Evolutionary conservation across 2,113 vertebrate species (phyloP).

Genomic region (Arenaria interpres): DNA sequence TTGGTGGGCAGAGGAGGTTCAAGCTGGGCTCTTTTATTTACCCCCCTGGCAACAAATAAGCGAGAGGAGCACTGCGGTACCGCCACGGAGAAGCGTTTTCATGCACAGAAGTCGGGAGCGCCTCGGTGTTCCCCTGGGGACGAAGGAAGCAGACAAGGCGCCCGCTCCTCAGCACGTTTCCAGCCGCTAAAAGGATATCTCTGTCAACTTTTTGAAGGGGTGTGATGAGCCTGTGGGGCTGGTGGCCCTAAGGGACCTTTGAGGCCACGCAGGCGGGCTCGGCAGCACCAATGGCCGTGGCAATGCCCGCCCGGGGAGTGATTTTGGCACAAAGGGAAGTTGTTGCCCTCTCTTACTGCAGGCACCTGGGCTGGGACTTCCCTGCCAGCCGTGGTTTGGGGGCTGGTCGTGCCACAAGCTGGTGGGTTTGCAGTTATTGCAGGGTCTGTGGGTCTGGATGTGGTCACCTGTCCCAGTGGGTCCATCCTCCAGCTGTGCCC

Average conservation of each 20-base stretch:
- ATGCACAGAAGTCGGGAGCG: not conserved
- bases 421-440: not conserved
- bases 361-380: not conserved
- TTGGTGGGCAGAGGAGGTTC: not conserved
- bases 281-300: fast-evolving
- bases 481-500: not conserved
- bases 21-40: not conserved
- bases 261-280: fast-evolving
- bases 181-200: not conserved
- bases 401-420: fast-evolving
- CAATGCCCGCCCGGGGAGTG: fast-evolving
- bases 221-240: not conserved
- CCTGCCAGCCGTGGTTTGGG: not conserved
- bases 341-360: not conserved
- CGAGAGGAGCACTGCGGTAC: not conserved
- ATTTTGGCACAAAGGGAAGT: not conserved
- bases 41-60: not conserved
- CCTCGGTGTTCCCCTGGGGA: fast-evolving
- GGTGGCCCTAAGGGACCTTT: not conserved
- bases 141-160: fast-evolving
- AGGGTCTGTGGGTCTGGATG: not conserved
- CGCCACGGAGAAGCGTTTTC: not conserved
- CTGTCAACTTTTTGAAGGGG: not conserved
- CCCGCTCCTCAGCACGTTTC: fast-evolving
- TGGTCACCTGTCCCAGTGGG: not conserved